Percentiles rank a stretch among this genome's conserved stretches.
Evolutionary conservation across 2,888 invertebrate species (phyloP).

Genomic region (Flexamia atlantica): DNA sequence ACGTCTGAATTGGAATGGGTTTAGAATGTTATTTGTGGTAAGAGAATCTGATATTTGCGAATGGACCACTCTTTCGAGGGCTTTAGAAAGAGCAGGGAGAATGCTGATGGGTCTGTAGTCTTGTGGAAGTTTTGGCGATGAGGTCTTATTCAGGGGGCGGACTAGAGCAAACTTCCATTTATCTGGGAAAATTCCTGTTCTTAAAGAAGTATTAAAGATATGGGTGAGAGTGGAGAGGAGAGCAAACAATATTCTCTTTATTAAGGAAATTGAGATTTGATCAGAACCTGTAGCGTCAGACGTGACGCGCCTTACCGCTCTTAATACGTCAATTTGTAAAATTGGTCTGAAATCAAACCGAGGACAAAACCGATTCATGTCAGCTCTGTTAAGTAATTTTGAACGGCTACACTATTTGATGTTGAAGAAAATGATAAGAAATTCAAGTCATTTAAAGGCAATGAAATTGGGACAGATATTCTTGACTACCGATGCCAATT

Average conservation of each 20-base stretch:
- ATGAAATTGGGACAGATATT: not conserved
- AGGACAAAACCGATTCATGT: not conserved
- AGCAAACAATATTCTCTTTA: constrained; percentile 27
- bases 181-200: constrained; percentile 15
- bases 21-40: not conserved
- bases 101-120: constrained; percentile 39
- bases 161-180: constrained; percentile 28
- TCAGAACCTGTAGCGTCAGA: constrained; percentile 20
- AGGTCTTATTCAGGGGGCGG: constrained; percentile 32
- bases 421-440: constrained; percentile 12
- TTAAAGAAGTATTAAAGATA: constrained; percentile 12
- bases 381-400: constrained; percentile 13
- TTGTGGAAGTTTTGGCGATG: constrained; percentile 18
- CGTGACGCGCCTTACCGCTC: not conserved
- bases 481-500: constrained; percentile 9
- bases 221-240: not conserved
- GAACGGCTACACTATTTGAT: not conserved
- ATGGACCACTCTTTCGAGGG: constrained; percentile 15
- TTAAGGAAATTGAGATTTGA: not conserved
- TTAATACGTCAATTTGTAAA: constrained; percentile 24
- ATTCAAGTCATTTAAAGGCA: constrained; percentile 11
- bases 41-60: not conserved
- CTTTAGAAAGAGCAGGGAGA: constrained; percentile 41
- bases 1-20: constrained; percentile 6
- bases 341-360: constrained; percentile 9